Percentiles rank a stretch among this genome's conserved stretches.
Conservation (phyloP, 2,888 invertebrate species). For the Polyploca ridens region DNA sequence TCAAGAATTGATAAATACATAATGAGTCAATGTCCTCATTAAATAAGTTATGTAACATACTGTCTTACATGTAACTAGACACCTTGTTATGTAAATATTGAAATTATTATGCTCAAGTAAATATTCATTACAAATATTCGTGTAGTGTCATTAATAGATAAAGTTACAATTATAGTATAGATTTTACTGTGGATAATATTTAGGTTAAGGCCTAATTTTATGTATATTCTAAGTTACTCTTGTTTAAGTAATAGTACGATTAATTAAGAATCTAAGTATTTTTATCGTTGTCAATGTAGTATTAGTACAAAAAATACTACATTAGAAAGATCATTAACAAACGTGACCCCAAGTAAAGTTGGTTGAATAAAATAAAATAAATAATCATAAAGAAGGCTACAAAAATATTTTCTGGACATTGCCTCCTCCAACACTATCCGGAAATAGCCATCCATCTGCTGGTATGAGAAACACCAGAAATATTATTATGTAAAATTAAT, state of each 20-base stretch:
- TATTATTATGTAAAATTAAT: constrained; percentile 3
- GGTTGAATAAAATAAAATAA: too few species aligned
- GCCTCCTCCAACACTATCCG: background rate
- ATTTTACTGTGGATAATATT: background rate
- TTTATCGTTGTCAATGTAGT: too few species aligned
- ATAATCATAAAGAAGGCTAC: background rate
- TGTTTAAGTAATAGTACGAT: too few species aligned
- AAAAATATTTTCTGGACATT: background rate
- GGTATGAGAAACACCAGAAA: background rate
- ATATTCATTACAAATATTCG: background rate
- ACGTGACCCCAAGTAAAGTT: too few species aligned
- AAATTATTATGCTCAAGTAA: background rate
- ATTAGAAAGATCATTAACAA: too few species aligned
- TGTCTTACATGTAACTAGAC: background rate
- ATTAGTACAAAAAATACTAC: too few species aligned
- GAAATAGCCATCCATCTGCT: background rate
- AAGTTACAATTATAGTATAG: background rate
- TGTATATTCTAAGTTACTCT: too few species aligned
- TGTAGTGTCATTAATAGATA: background rate
- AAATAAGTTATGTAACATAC: background rate
- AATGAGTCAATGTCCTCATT: background rate
- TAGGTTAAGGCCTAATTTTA: background rate
- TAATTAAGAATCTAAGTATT: too few species aligned
- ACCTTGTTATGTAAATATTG: constrained; percentile 4
- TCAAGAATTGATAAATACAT: background rate